These are phyloP conservation scores for Camptogramma bilineatum DNA, from an alignment of 2,888 invertebrate genomes.

Conservation along the genomic window DNA sequence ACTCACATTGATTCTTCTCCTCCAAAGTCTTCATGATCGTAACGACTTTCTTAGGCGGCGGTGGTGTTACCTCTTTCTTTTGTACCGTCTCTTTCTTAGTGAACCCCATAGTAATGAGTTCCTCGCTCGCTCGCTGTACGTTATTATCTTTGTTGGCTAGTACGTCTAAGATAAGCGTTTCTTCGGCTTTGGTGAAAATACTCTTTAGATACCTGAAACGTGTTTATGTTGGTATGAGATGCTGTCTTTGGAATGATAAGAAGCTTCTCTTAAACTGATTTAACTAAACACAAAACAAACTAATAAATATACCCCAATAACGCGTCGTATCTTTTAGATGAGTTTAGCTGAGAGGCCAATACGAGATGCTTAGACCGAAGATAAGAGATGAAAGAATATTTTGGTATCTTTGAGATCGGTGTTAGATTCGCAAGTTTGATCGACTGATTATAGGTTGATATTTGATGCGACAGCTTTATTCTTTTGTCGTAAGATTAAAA, in stretches of 20 bases:
- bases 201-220: conserved; percentile 94
- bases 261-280: too few species aligned
- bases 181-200: conserved; percentile 95
- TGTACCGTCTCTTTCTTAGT: conserved; percentile 88
- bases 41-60: conserved; percentile 80
- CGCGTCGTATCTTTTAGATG: too few species aligned
- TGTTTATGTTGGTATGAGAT: background rate
- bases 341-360: too few species aligned
- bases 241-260: background rate
- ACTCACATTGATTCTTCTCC: conserved; percentile 89
- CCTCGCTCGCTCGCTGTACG: conserved; percentile 94
- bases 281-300: too few species aligned
- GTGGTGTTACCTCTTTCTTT: conserved; percentile 62
- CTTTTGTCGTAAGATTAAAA: background rate
- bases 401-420: too few species aligned
- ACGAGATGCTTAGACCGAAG: too few species aligned
- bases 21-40: conserved; percentile 88
- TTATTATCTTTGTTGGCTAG: conserved; percentile 95
- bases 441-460: too few species aligned
- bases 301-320: too few species aligned
- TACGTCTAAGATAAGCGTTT: conserved; percentile 93
- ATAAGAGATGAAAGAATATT: too few species aligned
- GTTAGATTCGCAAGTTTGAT: too few species aligned
- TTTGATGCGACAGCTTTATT: too few species aligned
- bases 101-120: conserved; percentile 92